Base-by-base conservation (phyloP, 2,797 vertebrate genomes). In the Melanotaenia parkinsoni region DNA sequence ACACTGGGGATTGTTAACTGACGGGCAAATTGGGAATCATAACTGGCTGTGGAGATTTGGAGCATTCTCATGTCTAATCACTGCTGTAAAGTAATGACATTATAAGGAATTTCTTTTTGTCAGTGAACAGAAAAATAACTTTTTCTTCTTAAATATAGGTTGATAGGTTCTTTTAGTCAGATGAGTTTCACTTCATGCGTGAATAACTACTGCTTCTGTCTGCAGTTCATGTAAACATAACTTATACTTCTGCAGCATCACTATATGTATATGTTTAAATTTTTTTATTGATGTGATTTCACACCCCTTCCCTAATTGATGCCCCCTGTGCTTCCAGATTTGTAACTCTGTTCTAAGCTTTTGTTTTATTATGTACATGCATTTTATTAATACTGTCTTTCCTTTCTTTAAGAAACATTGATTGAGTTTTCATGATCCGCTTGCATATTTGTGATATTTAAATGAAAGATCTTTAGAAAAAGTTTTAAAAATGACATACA, bases 1-100 rank as follows among this genome's bases (percentile, higher is more conserved):
- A 86, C 82, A 84, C 86, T 78, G 77, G 89, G 88, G 88, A 90
- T 80, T 76, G 77, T 88, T 90, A 90, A 91, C 86, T 86, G 87
- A 89, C 58, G 76, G 84, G 76, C 83, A 83, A 84, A 87, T 81
- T 64, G 69, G 81, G 83, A 80, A 85, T 85, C 88, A 86, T 83
- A 85, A 86, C 80, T 86, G 88, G 85, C 89, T 82, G 59, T 79
- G 67, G 86, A 90, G 88, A 90, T 88, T 80, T 90, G 86, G 72
- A 66, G 63, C 86, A 75, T 54, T 77, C 83, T 89, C 88, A 81
- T 74, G 72, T 86, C 70, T 88, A 87, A 88, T 87, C 68, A 76
- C 50, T 71, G 82, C 75, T 80, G 83, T 87, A 80, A 71, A 85
- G 63, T 64, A 80, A 80, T 75, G 80, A 76, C 81, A 76, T 32